Evolutionary conservation across 2,888 invertebrate genomes (phyloP).

Genomic region (Dimorphilus gyrociliatus): DNA sequence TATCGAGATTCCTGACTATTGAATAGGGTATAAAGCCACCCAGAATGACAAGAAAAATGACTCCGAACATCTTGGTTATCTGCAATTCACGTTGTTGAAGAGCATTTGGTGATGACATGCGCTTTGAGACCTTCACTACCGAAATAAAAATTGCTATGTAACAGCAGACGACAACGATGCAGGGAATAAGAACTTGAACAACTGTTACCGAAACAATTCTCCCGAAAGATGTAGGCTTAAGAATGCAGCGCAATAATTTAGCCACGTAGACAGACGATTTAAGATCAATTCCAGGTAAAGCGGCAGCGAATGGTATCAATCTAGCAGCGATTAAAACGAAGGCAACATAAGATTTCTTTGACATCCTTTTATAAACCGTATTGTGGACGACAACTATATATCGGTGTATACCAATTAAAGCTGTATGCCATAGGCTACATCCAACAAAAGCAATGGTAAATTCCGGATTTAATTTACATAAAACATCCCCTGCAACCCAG

Average conservation of each 20-base stretch:
- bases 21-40: conserved; percentile 32
- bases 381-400: conserved; percentile 31
- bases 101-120: conserved; percentile 19
- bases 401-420: conserved; percentile 30
- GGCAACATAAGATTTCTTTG: conserved; percentile 26
- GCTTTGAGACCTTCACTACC: conserved; percentile 22
- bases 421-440: conserved; percentile 31
- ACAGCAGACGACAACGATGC: conserved; percentile 27
- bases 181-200: conserved; percentile 29
- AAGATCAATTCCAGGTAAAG: conserved; percentile 25
- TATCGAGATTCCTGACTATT: conserved; percentile 27
- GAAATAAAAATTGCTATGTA: conserved; percentile 31
- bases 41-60: conserved; percentile 30
- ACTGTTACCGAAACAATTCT: conserved; percentile 25
- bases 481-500: conserved; percentile 24
- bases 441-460: conserved; percentile 29
- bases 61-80: conserved; percentile 36
- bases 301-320: conserved; percentile 24
- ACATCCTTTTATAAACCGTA: conserved; percentile 27
- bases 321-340: conserved; percentile 27
- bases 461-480: conserved; percentile 28
- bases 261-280: conserved; percentile 27
- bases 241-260: conserved; percentile 25
- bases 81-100: conserved; percentile 29
- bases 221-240: conserved; percentile 22